Evolutionary conservation across 2,888 invertebrate species (phyloP), one percentile per base, ranked within the genome.

Genomic region (Lycia hirtaria): DNA sequence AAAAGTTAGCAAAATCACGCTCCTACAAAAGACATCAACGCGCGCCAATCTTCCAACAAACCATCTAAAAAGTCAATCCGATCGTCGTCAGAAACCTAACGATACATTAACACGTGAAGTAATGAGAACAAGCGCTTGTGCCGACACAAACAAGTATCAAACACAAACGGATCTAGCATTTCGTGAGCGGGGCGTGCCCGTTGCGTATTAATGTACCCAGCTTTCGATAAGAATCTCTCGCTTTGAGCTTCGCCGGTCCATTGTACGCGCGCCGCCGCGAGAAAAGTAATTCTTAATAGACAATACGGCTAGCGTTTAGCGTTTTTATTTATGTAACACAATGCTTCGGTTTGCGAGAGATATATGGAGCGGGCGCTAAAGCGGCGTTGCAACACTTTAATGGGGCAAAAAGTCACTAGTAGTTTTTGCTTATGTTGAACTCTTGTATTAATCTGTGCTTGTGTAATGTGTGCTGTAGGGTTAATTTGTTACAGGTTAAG

Each of bases 251-350:
- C 75, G 85, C 90, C 90, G 88, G 80, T 83, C 81, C 85, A 89
- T 91, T 91, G 90, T 89, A 76, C 76, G 76, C 77, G 74, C 69
- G 75, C 76, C 72, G 79, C 79, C 77, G 83, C 83, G 85, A 87
- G 85, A 87, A 87, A 90, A 90, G 83, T 88, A 85, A 88, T 87
- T 88, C 88, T 85, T 88, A 91, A 86, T 90, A 91, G 90, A 91
- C 91, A 90, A 91, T 90, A 82, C 87, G 80, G 69, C 67, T 72
- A 77, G 81, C 80, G 87, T 88, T 90, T 89, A 89, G 81, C 83
- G 82, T 79, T 85, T 88, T 88, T 89, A 89, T 89, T 88, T 88
- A 88, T 87, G 85, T 86, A 85, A 81, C 77, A 86, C 85, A 85
- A 84, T 85, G 81, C 80, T 75, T 73, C 72, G 78, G 81, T 81